Conservation (phyloP, 2,888 invertebrate species). For the Nowickia ferox region DNA sequence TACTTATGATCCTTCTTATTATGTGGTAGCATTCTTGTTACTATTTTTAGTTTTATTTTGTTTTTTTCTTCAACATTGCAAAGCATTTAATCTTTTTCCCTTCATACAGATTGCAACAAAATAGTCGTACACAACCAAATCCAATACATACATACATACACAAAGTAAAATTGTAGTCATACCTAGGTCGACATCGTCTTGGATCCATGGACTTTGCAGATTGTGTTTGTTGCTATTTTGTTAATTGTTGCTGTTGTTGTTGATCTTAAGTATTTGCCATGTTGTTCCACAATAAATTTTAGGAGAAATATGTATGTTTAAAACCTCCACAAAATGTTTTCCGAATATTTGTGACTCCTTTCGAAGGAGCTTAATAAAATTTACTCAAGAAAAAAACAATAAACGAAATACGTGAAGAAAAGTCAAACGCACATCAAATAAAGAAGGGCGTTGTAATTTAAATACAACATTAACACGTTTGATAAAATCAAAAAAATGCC, state of each 20-base stretch:
- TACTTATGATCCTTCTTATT: conserved; percentile 55
- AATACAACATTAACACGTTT: conserved; percentile 68
- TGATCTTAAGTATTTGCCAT: conserved; percentile 61
- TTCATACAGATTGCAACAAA: conserved; percentile 35
- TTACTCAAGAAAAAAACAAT: conserved; percentile 1
- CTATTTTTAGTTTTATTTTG: conserved; percentile 1
- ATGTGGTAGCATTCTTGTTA: conserved; percentile 50
- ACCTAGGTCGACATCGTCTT: conserved; percentile 19
- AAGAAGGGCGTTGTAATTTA: conserved; percentile 67
- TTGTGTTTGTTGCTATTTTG: conserved; percentile 40
- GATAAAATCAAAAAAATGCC: conserved; percentile 57
- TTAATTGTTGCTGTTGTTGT: conserved; percentile 31
- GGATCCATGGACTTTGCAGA: conserved; percentile 44
- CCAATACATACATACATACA: background rate
- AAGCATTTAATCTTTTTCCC: conserved; percentile 60
- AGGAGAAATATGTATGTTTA: conserved; percentile 20
- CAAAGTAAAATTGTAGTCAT: conserved; percentile 16
- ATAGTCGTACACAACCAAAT: background rate
- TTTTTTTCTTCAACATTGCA: conserved; percentile 19
- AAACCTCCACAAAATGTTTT: conserved; percentile 54
- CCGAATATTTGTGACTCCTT: conserved; percentile 34
- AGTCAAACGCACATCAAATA: conserved; percentile 15
- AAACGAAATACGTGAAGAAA: conserved; percentile 23
- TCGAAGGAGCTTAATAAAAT: conserved; percentile 46
- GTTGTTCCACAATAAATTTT: conserved; percentile 69